These are phyloP conservation scores for Eudorcas thomsonii DNA, from an alignment of 2,113 vertebrate genomes.

Conservation along the genomic window DNA sequence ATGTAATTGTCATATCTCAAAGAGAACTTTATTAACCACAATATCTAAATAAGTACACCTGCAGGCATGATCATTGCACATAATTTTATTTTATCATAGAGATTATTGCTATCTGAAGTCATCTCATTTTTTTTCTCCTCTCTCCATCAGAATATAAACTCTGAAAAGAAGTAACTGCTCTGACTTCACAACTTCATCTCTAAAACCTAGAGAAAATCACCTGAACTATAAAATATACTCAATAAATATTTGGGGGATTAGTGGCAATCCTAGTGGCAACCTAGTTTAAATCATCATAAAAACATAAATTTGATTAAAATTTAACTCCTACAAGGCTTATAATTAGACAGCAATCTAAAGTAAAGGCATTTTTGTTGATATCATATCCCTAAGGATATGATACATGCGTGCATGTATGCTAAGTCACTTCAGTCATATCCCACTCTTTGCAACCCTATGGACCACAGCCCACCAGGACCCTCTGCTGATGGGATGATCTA, in stretches of 20 bases:
- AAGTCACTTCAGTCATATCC: background rate
- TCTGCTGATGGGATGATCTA: background rate
- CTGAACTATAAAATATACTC: background rate
- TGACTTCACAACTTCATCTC: background rate
- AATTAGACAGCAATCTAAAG: background rate
- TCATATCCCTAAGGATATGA: background rate
- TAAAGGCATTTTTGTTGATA: background rate
- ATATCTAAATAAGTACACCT: background rate
- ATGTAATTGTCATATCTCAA: background rate
- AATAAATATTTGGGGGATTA: background rate
- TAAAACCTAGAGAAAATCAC: background rate
- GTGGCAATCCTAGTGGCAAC: background rate
- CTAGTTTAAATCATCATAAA: background rate
- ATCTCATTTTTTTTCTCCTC: background rate
- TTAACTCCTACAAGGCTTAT: background rate
- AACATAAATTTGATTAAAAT: background rate
- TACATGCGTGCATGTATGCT: rapidly evolving
- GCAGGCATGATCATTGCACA: no score
- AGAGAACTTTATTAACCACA: background rate
- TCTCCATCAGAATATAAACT: background rate
- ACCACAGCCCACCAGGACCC: background rate
- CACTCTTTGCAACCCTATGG: background rate
- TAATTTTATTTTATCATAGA: background rate
- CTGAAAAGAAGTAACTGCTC: background rate
- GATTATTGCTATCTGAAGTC: background rate